Conservation (phyloP, 2,113 vertebrate species). For the Ovis aries region DNA sequence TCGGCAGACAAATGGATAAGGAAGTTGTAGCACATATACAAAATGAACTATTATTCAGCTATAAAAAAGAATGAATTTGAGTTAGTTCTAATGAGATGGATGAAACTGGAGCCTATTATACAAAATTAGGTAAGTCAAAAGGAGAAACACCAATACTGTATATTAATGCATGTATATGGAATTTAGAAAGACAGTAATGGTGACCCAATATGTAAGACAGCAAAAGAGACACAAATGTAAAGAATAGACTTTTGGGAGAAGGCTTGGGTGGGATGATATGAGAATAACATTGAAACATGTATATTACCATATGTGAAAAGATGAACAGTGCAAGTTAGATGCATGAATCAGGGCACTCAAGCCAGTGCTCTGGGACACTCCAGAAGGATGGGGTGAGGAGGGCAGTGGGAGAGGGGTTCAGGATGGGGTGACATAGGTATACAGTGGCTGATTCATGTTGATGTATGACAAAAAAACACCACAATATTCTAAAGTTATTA, state of each 20-base stretch:
- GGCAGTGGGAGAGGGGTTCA: not conserved
- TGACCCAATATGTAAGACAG: not conserved
- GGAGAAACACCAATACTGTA: not conserved
- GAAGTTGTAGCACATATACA: not conserved
- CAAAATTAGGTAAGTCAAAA: not conserved
- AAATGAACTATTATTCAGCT: not conserved
- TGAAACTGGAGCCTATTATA: not conserved
- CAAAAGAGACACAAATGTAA: not conserved
- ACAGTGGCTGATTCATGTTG: not conserved
- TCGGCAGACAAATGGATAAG: rapidly evolving
- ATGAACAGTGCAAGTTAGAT: too few species aligned
- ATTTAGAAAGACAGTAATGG: not conserved
- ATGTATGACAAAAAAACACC: not conserved
- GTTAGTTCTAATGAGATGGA: not conserved
- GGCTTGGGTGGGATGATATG: not conserved
- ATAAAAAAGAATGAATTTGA: not conserved
- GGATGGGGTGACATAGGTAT: not conserved
- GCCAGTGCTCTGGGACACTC: too few species aligned
- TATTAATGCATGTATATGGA: not conserved
- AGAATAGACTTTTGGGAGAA: not conserved
- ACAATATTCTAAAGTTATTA: not conserved
- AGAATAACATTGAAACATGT: not conserved
- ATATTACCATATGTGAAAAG: too few species aligned
- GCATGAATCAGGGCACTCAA: too few species aligned
- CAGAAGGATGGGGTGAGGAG: too few species aligned